Base-by-base conservation (phyloP, 35 echinoderm and acorn worm genomes). In the Patiria miniata region DNA sequence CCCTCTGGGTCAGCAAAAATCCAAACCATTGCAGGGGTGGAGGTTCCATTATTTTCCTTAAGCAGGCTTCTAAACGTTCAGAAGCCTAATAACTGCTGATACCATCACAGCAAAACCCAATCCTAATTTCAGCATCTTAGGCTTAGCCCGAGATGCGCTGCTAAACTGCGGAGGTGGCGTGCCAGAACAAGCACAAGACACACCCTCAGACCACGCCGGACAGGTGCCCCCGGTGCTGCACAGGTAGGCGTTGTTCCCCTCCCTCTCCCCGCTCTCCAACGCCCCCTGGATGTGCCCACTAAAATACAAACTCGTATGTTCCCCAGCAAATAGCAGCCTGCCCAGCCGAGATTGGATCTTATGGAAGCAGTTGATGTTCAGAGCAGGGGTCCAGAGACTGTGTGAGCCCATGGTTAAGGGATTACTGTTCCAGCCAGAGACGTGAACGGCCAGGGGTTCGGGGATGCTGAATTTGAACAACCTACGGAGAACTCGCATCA, bases 281-380 rank as follows among this genome's bases (percentile, higher is more conserved):
- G 56, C 88, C 0, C 79, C 88, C 36, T 52, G 44, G 33, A 90
- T 54, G 55, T 90, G 83, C 6, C 88, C 88, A 36, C 68, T 84
- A 23, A 73, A 90, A 0, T 39, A 19, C 1, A 65, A 38, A 47
- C 83, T 81, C 16, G 88, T 90, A 33, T 61, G 37, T 32, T 90
- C 88, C 4, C 88, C 88, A 9, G 39, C 88, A 36, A 90, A 90
- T 19, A 77, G 76, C 1, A 90, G 15, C 7, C 65, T 60, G 7
- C 81, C 88, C 10, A 90, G 40, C 8, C 47, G 21, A 37, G 59
- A n/a, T 18, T 90, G 88, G 8, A 90, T 7, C 51, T 83, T 61
- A 29, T 51, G 18, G 44, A 77, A 77, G 39, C 61, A 77, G 51
- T 90, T 73, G 12, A 39, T 52, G 0, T 76, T 69, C 18, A 84